Percentiles rank a stretch among this genome's conserved stretches.
phyloP scores from a whole-genome alignment of 92 coral and sea anemone species.

The Heliopora coerulea region DNA sequence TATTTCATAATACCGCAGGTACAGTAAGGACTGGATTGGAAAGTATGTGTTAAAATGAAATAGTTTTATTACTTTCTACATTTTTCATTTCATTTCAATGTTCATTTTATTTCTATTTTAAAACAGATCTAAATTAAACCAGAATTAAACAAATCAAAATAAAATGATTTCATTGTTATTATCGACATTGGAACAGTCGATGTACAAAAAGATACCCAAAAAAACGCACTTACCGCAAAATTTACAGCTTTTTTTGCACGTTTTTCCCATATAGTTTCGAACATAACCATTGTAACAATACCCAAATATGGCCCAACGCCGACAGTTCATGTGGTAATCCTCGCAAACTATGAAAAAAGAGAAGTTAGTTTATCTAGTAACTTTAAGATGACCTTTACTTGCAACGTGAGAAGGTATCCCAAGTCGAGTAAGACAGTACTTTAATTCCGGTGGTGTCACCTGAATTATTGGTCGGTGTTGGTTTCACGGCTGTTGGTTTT shows the following conservation, averaged over 20 bases:
- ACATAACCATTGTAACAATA: slow-evolving; percentile 26
- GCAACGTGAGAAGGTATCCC: not conserved
- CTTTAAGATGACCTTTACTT: not conserved
- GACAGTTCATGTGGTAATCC: not conserved
- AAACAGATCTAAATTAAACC: no score
- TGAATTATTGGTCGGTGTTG: not conserved
- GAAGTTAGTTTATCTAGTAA: not conserved
- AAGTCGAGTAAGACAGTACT: not conserved
- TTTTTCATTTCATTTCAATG: no score
- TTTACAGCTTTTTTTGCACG: slow-evolving; percentile 76
- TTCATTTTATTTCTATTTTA: no score
- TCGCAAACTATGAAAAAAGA: not conserved
- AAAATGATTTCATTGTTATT: no score
- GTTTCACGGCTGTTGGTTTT: not conserved
- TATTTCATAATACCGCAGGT: no score
- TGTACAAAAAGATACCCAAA: no score
- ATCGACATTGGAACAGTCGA: no score
- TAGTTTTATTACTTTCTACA: no score
- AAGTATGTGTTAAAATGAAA: no score
- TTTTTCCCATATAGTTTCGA: slow-evolving; percentile 55
- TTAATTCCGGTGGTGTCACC: not conserved
- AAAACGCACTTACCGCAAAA: slow-evolving; percentile 51
- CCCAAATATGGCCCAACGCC: slow-evolving; percentile 6
- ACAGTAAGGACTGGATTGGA: no score
- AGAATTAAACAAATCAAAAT: no score